Conservation (phyloP, 2,797 vertebrate genomes). For the Thripadectes ignobilis region DNA sequence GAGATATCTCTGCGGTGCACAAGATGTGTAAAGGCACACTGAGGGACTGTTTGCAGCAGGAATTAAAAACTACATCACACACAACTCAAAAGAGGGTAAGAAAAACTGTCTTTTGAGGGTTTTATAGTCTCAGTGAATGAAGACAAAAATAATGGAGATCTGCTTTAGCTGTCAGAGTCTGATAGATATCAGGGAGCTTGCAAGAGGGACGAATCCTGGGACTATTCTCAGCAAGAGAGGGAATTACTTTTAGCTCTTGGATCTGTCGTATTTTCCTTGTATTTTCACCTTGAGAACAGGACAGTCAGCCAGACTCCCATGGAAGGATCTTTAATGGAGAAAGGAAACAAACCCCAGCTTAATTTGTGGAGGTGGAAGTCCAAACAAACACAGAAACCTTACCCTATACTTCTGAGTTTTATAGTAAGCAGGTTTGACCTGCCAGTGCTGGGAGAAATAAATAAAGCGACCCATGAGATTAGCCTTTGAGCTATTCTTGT, state of each 20-base stretch:
- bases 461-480: neutral
- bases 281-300: neutral
- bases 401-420: neutral
- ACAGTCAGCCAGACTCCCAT: neutral
- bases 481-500: neutral
- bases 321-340: neutral
- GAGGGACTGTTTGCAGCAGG: neutral
- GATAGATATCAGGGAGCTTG: neutral
- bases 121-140: neutral
- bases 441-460: neutral
- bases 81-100: neutral
- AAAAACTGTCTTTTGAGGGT: neutral
- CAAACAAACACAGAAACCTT: neutral
- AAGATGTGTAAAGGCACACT: neutral
- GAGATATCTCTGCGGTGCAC: neutral
- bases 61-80: neutral
- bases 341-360: neutral
- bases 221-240: neutral
- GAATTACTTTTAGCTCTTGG: neutral
- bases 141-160: neutral
- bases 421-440: neutral
- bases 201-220: fast-evolving
- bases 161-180: neutral
- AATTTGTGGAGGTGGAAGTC: neutral
- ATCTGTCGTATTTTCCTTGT: neutral